phyloP scores from a whole-genome alignment of 2,113 vertebrate genomes.

The Malurus elegans region DNA sequence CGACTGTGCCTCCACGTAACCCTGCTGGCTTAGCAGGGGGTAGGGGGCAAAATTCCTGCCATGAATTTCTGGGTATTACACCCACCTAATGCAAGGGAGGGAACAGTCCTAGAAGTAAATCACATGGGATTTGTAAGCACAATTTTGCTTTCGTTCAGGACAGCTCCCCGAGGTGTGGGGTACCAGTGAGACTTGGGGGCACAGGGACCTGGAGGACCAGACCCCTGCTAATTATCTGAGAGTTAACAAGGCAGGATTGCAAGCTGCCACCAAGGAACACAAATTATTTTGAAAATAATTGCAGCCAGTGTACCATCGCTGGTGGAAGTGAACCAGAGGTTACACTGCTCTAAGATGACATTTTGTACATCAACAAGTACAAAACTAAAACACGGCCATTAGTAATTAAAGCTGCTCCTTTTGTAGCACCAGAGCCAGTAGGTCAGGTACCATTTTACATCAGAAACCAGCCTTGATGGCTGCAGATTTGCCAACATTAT shows the following conservation, averaged over 20 bases:
- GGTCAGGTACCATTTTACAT: slow-evolving; percentile 74
- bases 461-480: slow-evolving; percentile 69
- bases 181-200: neutral
- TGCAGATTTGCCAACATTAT: slow-evolving; percentile 70
- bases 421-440: slow-evolving; percentile 39
- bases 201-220: neutral
- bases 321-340: slow-evolving; percentile 61
- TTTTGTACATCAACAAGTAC: slow-evolving; percentile 69
- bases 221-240: slow-evolving; percentile 14
- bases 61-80: neutral
- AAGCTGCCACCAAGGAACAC: neutral
- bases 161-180: neutral
- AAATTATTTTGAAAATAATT: slow-evolving; percentile 53
- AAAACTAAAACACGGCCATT: slow-evolving; percentile 65
- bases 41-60: neutral
- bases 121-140: neutral
- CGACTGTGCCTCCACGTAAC: rapidly evolving
- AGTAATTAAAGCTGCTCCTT: slow-evolving; percentile 75
- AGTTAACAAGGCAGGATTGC: neutral
- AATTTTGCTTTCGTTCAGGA: neutral
- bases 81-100: neutral
- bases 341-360: slow-evolving; percentile 54
- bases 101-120: neutral
- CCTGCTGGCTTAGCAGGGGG: neutral
- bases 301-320: neutral